Conservation (phyloP, 2,888 invertebrate genomes). For the Nomada ferruginata region DNA sequence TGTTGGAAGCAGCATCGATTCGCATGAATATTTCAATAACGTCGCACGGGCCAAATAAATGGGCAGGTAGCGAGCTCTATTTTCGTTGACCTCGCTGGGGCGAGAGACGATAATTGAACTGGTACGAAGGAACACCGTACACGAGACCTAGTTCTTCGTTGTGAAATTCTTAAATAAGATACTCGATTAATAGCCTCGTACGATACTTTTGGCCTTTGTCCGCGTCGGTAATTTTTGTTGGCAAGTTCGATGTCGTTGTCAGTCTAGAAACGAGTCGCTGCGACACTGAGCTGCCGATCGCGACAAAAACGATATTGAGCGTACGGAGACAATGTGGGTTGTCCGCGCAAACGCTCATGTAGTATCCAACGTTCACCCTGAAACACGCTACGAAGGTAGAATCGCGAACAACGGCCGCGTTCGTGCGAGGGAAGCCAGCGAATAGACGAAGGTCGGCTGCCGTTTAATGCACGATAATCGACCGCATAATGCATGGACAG, state of each 20-base stretch:
- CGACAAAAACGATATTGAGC: slow-evolving; percentile 3
- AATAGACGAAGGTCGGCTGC: background rate
- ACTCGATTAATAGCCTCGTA: too few species aligned
- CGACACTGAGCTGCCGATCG: background rate
- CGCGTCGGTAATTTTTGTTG: too few species aligned
- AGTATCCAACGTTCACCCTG: background rate
- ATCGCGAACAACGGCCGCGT: background rate
- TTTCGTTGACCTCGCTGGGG: slow-evolving; percentile 44
- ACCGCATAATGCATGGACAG: slow-evolving; percentile 11
- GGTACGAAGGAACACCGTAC: background rate
- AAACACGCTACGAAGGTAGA: background rate
- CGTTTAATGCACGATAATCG: slow-evolving; percentile 27
- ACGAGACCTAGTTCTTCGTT: slow-evolving; percentile 25
- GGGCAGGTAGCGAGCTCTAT: slow-evolving; percentile 62
- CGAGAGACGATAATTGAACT: slow-evolving; percentile 29
- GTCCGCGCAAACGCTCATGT: background rate
- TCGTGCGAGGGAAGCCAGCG: background rate
- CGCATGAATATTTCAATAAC: slow-evolving; percentile 70
- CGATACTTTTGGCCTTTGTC: too few species aligned
- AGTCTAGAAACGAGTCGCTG: slow-evolving; percentile 2
- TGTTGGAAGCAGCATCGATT: slow-evolving; percentile 64
- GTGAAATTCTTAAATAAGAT: background rate
- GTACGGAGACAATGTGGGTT: slow-evolving; percentile 19
- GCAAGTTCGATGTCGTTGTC: too few species aligned
- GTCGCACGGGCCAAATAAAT: slow-evolving; percentile 56